These are phyloP conservation scores for Murina feae DNA, from an alignment of 2,113 vertebrate species.

Conservation along the genomic window DNA sequence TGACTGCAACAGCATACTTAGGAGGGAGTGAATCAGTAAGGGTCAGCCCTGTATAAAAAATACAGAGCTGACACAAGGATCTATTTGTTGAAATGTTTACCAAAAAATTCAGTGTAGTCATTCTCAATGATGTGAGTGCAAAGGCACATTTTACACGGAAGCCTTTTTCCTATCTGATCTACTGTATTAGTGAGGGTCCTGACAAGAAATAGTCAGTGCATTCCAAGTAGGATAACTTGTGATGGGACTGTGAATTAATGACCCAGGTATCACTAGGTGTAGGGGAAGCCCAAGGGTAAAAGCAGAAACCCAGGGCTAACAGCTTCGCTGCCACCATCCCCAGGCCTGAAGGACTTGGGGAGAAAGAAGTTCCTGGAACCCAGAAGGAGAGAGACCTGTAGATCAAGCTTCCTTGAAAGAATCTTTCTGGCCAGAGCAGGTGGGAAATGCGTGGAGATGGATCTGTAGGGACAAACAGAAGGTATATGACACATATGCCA, in stretches of 20 bases:
- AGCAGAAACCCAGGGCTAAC: not conserved
- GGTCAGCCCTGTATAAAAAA: not conserved
- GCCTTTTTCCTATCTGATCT: not conserved
- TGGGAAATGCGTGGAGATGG: not conserved
- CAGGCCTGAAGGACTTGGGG: not conserved
- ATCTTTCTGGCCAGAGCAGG: not conserved
- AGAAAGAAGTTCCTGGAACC: not conserved
- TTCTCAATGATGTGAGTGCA: not conserved
- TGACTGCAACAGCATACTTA: not conserved
- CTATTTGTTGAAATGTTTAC: not conserved
- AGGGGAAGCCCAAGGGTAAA: not conserved
- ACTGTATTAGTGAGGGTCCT: not conserved
- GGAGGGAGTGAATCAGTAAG: not conserved
- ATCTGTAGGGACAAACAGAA: not conserved
- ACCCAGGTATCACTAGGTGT: not conserved
- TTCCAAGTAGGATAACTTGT: not conserved
- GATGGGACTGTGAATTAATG: not conserved
- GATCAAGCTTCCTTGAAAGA: not conserved
- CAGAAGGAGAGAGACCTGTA: not conserved
- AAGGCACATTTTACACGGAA: not conserved
- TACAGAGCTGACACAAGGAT: not conserved
- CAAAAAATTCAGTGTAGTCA: not conserved
- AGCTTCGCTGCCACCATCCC: not conserved
- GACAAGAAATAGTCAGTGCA: not conserved
- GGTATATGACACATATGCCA: not conserved